Evolutionary conservation across 1,140 invertebrate genomes (phyloP), one percentile per base, ranked within the genome.

Genomic region (Zaprionus nigranus): DNA sequence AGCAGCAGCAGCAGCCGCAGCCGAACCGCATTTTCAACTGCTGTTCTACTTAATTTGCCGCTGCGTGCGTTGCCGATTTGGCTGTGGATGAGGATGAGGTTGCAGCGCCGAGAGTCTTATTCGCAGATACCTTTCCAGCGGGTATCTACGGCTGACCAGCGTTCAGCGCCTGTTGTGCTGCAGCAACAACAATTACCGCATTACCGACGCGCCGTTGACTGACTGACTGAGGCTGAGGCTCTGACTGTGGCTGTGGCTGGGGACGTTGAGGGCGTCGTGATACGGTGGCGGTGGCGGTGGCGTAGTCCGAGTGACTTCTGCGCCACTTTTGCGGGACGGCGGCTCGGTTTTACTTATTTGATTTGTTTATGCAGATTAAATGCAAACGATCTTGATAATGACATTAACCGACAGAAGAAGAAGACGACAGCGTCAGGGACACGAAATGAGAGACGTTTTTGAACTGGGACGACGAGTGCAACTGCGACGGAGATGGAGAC

Each of bases 301-400:
- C 56, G 57, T 57, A 38, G 61, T 38, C 59, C 30, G 34, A 58
- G 58, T 63, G 75, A 79, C 77, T 79, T 81, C 79, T 82, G 79
- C 79, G 82, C 83, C 79, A 88, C 75, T 88, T 90, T 85, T 90
- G 75, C 75, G 62, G 46, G 63, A 15, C 56, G 22, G 59, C 73
- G 79, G 28, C 74, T 79, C 36, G 72, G 81, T 81, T 87, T 87
- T 88, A 83, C 82, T 81, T 91, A 88, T 91, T 91, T 91, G 88
- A 91, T 91, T 91, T 91, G 88, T 91, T 91, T 91, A 91, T 91
- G 88, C 88, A 91, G 90, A 91, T 91, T 91, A 91, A 91, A 91
- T 82, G 90, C 90, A 91, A 91, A 85, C 90, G 90, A 91, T 91
- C 90, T 91, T 91, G 90, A 91, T 91, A 91, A 91, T 91, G 90